Evolutionary conservation across 1,140 invertebrate species (phyloP), one percentile per base, ranked within the genome.

Genomic region (Aradophagus sp.): DNA sequence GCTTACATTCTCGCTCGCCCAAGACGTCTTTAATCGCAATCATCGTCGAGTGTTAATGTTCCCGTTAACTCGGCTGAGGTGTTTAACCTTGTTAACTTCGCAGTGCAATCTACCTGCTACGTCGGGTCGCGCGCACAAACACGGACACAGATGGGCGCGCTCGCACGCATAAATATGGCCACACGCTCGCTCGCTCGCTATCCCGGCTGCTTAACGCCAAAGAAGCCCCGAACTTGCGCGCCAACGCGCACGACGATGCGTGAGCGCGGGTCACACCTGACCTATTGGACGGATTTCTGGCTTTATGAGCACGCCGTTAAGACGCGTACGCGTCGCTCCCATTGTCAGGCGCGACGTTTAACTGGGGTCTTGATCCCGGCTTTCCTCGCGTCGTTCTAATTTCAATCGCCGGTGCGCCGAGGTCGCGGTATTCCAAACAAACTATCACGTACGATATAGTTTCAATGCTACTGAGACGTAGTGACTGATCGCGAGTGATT

Each of bases 81-180:
- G 80, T 86, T 86, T 86, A 85, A 84, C 83, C 84, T 86, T 85
- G 84, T 86, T 86, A 86, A 84, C 78, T 81, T 75, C 59, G 76
- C 74, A 73, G 65, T 75, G 59, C 67, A 63, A 69, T 56, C 69
- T 65, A 56, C 38, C 68, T 66, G 62, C 48, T 66, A 48, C 35
- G 59, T 42, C 63, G 59, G 29, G 66, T 68, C 26, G 39, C 27
- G 32, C 42, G 10, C 15, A 15, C 42, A 10, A 17, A 31, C 35
- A 39, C n/a, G n/a, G n/a, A n/a, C n/a, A n/a, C 32, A 35, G 17
- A 19, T n/a, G 27, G 7, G n/a, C 10, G 12, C 12, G 47, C 36
- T 12, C n/a, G 17, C 14, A 41, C 15, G 23, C 27, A 15, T 35
- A 10, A 17, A 31, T 29, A 39, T n/a, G n/a, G n/a, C n/a, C n/a